These are phyloP conservation scores for Pristionchus fissidentatus DNA, from an alignment of 2,888 invertebrate genomes.

Conservation along the genomic window DNA sequence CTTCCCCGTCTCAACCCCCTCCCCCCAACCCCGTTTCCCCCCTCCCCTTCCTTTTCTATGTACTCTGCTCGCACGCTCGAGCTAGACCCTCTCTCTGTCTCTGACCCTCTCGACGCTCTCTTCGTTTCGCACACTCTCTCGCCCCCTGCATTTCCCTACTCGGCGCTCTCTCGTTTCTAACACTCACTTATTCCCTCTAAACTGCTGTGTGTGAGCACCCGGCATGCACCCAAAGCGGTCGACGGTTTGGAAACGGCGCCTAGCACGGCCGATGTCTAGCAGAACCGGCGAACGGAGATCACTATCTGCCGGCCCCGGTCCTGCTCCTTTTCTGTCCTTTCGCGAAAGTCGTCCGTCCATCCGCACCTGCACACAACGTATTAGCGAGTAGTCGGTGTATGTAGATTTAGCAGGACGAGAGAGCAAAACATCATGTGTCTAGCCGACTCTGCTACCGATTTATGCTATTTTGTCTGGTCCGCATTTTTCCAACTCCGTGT, in stretches of 20 bases:
- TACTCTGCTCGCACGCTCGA: constrained; percentile 42
- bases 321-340: not conserved
- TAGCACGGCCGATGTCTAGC: too few species aligned
- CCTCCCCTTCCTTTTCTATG: not conserved
- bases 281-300: too few species aligned
- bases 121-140: constrained; percentile 7
- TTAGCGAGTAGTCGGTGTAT: too few species aligned
- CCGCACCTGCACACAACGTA: too few species aligned
- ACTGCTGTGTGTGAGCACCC: too few species aligned
- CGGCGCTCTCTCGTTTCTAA: not conserved
- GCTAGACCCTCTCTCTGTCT: constrained; percentile 3
- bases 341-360: constrained; percentile 13
- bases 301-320: not conserved
- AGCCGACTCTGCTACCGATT: not conserved
- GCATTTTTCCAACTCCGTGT: not conserved
- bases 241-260: constrained; percentile 8
- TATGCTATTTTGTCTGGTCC: not conserved
- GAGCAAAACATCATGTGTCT: not conserved
- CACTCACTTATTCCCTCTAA: not conserved
- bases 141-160: not conserved
- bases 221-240: not conserved
- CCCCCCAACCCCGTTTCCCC: not conserved
- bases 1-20: not conserved
- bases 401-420: not conserved
- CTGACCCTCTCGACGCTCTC: not conserved